Evolutionary conservation across 2,113 vertebrate genomes (phyloP), one percentile per base, ranked within the genome.

Genomic region (Microtus pennsylvanicus): DNA sequence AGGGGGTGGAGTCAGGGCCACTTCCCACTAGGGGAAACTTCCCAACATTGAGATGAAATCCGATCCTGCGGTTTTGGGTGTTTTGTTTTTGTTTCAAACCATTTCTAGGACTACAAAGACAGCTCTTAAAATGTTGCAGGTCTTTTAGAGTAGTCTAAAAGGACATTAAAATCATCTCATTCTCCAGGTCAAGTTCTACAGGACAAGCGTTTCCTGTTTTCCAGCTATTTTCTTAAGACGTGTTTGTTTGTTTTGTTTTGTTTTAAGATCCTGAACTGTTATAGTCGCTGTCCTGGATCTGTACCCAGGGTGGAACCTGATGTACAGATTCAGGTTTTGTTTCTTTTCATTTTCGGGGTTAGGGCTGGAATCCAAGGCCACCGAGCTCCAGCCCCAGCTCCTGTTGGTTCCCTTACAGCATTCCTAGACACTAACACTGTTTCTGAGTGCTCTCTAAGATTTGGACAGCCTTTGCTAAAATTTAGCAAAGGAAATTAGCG

Each of bases 1-100:
- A 93, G 19, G 19, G 87, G 92, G 76, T 72, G 17, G 74, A 67
- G n/a, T 95, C 10, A 45, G 67, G 65, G 70, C 89, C 28, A 58
- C 58, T 58, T 58, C 58, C 58, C 58, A 58, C 58, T 69, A 47
- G 87, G 83, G 94, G 70, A 95, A 52, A 74, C 89, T 94, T 97
- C 94, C 96, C 95, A 94, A 93, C 45, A 8, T 93, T 87, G 91
- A 94, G 22, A 45, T 90, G 96, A 96, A 96, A 94, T 92, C 38
- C 72, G 69, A 94, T 45, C 24, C 70, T 52, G 45, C 38, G 58
- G n/a, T 33, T 67, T 87, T 45, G n/a, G 4, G 38, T 50, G 47
- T 55, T 88, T 83, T 50, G 72, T n/a, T 77, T 61, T 55, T 87
- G 52, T 87, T 89, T 81, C 89, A 22, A 89, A 89, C 74, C 28